Percentiles rank a stretch among this genome's conserved stretches.
Evolutionary conservation across 2,113 vertebrate genomes (phyloP).

Genomic region (Aegotheles bennettii): DNA sequence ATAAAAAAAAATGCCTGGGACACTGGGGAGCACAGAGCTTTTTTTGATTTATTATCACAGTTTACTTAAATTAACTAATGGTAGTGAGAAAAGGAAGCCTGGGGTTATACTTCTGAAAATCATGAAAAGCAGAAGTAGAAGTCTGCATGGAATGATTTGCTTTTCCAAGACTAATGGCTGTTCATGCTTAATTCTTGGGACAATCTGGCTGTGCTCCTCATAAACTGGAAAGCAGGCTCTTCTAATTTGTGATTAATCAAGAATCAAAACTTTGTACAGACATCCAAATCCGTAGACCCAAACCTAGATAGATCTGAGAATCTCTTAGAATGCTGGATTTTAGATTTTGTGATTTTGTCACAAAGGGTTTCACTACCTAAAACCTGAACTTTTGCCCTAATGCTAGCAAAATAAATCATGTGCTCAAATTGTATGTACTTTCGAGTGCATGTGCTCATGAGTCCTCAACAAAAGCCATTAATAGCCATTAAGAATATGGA

Average conservation of each 20-base stretch:
- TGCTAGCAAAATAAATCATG: background rate
- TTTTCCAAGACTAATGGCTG: background rate
- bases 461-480: background rate
- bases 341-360: background rate
- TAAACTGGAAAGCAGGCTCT: background rate
- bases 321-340: background rate
- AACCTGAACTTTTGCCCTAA: background rate
- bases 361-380: background rate
- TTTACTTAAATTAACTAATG: background rate
- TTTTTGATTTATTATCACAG: background rate
- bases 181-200: background rate
- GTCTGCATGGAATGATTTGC: background rate
- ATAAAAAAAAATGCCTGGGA: background rate
- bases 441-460: background rate
- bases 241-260: background rate
- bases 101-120: background rate
- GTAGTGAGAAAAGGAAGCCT: background rate
- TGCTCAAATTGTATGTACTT: background rate
- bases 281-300: background rate
- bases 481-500: background rate
- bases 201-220: background rate
- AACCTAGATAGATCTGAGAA: background rate
- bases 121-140: background rate
- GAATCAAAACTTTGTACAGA: background rate
- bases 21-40: background rate